phyloP scores from a whole-genome alignment of 2,888 invertebrate species.

The Spisula subtruncata region DNA sequence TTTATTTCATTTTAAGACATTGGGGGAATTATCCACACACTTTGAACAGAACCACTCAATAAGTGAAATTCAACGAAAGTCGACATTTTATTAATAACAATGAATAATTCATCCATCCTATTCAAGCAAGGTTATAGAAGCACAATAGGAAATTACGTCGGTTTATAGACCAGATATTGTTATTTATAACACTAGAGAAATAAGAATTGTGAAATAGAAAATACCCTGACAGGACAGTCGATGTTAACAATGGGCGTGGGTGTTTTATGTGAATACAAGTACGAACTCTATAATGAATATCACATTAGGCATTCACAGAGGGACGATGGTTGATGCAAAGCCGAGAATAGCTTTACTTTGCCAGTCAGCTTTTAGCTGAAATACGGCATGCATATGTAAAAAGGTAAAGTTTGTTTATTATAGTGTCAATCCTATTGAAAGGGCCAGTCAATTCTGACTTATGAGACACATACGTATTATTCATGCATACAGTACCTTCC shows the following conservation, averaged over 20 bases:
- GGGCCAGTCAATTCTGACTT: no score
- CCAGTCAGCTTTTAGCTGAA: no score
- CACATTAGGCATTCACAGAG: not conserved
- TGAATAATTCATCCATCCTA: not conserved
- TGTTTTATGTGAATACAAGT: not conserved
- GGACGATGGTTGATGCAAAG: not conserved
- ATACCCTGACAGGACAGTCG: not conserved
- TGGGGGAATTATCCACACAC: constrained; percentile 4
- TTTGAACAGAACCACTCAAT: constrained; percentile 2
- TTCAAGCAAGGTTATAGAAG: not conserved
- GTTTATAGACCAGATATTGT: not conserved
- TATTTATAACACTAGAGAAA: not conserved
- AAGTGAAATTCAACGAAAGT: not conserved
- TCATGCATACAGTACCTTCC: no score
- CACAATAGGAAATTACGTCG: not conserved
- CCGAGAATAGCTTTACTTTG: no score
- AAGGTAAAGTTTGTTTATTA: no score
- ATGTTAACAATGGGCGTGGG: not conserved
- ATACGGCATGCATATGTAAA: no score
- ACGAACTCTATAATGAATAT: not conserved
- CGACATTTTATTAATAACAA: constrained; percentile 1
- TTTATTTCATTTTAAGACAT: not conserved
- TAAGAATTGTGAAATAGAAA: not conserved
- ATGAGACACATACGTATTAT: no score
- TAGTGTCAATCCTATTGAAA: no score